Evolutionary conservation across 2,888 invertebrate species (phyloP).

Genomic region (Eupithecia vulgata): DNA sequence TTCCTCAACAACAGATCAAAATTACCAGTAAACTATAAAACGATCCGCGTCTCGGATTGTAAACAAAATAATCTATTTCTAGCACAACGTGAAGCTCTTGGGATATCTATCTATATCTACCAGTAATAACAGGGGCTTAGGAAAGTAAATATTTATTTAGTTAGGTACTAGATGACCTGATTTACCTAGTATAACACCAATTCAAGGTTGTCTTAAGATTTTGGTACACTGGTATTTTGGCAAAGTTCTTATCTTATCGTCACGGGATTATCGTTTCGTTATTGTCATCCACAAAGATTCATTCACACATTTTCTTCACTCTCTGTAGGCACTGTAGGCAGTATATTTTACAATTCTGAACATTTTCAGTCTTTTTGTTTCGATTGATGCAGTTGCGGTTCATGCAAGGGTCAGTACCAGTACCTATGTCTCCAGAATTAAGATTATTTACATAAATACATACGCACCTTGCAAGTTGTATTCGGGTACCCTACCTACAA

Average conservation of each 20-base stretch:
- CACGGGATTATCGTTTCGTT: neutral
- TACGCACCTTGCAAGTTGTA: too few relatives aligned
- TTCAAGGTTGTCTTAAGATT: neutral
- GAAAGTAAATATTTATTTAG: neutral
- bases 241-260: neutral
- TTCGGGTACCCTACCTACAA: too few relatives aligned
- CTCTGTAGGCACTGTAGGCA: too few relatives aligned
- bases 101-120: neutral
- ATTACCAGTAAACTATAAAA: slow-evolving; percentile 31
- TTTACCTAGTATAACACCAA: neutral
- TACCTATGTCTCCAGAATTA: too few relatives aligned
- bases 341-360: too few relatives aligned
- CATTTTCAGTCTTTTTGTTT: too few relatives aligned
- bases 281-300: too few relatives aligned
- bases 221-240: neutral
- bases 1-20: slow-evolving; percentile 23
- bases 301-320: too few relatives aligned
- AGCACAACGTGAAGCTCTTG: slow-evolving; percentile 15
- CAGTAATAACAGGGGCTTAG: neutral
- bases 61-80: slow-evolving; percentile 38
- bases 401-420: too few relatives aligned
- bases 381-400: too few relatives aligned
- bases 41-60: slow-evolving; percentile 17
- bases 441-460: too few relatives aligned
- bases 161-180: neutral